Percentiles rank a stretch among this genome's conserved stretches.
phyloP scores from a whole-genome alignment of 1,140 invertebrate genomes.

The Hylaeus anthracinus region DNA sequence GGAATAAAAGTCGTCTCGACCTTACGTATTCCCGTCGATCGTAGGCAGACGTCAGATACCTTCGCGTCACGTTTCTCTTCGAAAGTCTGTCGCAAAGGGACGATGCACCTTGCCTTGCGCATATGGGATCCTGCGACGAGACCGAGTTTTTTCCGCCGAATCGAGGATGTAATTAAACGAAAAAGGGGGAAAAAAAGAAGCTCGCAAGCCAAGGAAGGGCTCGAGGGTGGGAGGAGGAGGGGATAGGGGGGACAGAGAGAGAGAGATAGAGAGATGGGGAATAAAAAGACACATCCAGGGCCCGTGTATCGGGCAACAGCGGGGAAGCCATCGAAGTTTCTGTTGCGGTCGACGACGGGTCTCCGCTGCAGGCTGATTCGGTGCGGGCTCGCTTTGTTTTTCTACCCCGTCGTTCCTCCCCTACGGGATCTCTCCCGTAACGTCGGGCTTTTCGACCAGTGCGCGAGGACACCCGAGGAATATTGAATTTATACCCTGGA shows the following conservation, averaged over 20 bases:
- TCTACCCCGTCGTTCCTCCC: conserved; percentile 21
- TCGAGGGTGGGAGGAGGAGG: neutral
- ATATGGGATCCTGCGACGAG: conserved; percentile 14
- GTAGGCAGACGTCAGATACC: too few species aligned
- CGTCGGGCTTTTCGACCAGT: conserved; percentile 23
- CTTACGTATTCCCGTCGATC: too few species aligned
- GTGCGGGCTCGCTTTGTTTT: conserved; percentile 43
- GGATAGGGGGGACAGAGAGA: too few species aligned
- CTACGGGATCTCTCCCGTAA: conserved; percentile 13
- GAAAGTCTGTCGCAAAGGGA: neutral
- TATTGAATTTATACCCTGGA: conserved; percentile 53
- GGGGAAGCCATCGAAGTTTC: conserved; percentile 71
- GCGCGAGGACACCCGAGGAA: conserved; percentile 23
- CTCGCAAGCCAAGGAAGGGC: too few species aligned
- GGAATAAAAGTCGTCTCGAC: too few species aligned
- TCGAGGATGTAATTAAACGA: neutral
- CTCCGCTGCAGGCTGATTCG: conserved; percentile 6
- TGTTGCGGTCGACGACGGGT: conserved; percentile 58
- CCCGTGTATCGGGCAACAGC: conserved; percentile 12
- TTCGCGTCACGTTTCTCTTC: neutral
- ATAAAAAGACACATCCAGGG: neutral
- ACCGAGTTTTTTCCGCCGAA: neutral
- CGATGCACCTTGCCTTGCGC: neutral
- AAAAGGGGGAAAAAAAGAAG: neutral
- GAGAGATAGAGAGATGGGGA: neutral